phyloP scores from a whole-genome alignment of 92 coral and sea anemone genomes.

The Zoanthus solanderi region DNA sequence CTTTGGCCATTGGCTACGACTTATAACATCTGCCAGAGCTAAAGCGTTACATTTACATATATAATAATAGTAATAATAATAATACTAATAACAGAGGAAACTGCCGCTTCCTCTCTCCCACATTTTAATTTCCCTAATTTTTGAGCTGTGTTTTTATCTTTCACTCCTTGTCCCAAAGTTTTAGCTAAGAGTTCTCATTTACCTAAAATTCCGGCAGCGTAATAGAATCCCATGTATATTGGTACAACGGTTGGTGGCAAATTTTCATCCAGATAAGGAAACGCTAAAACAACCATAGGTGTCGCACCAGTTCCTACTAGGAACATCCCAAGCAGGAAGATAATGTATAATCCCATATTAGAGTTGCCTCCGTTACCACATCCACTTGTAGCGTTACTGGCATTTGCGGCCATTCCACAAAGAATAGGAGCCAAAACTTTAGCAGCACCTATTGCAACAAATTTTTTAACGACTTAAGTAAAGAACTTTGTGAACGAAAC shows the following conservation, averaged over 20 bases:
- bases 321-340: constrained; percentile 75
- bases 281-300: constrained; percentile 72
- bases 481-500: too few relatives aligned
- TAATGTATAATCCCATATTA: constrained; percentile 53
- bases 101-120: too few relatives aligned
- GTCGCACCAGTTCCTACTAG: constrained; percentile 67
- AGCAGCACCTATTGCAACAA: constrained; percentile 29
- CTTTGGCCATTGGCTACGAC: too few relatives aligned
- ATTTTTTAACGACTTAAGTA: too few relatives aligned
- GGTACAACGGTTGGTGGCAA: constrained; percentile 66
- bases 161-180: too few relatives aligned
- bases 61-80: too few relatives aligned
- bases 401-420: constrained; percentile 17
- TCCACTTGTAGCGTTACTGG: constrained; percentile 27
- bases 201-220: constrained; percentile 70
- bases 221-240: constrained; percentile 75
- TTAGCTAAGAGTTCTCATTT: neutral
- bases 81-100: too few relatives aligned
- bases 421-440: constrained; percentile 19
- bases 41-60: too few relatives aligned
- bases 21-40: too few relatives aligned
- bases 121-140: too few relatives aligned
- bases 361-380: constrained; percentile 6
- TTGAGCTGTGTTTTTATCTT: too few relatives aligned
- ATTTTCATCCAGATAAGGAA: constrained; percentile 79